These are phyloP conservation scores for Bilobella aurantiaca DNA, from an alignment of 1,140 invertebrate genomes.

Conservation along the genomic window DNA sequence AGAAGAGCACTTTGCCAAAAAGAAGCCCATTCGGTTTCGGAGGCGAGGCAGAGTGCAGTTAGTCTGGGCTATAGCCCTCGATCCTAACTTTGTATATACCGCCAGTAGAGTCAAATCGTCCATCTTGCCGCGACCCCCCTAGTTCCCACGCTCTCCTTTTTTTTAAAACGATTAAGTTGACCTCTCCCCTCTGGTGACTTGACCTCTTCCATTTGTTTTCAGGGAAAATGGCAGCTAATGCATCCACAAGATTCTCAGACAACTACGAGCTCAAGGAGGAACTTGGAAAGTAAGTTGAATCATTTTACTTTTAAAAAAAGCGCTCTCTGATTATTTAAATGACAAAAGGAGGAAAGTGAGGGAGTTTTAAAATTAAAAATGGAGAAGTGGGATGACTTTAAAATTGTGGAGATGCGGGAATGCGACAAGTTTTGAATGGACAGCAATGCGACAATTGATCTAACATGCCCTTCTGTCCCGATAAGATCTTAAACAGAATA, in stretches of 20 bases:
- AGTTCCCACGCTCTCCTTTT: not conserved
- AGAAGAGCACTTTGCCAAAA: conserved; percentile 35
- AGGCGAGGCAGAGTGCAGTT: no score
- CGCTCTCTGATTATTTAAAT: no score
- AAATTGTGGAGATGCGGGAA: not conserved
- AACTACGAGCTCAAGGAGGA: conserved; percentile 99
- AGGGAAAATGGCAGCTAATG: conserved; percentile 26
- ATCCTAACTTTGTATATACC: no score
- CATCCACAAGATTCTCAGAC: conserved; percentile 80
- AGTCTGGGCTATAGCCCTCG: no score
- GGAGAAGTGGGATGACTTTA: not conserved
- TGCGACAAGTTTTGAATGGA: not conserved
- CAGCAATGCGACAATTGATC: conserved; percentile 10
- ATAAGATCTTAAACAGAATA: not conserved
- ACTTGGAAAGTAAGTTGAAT: conserved; percentile 90
- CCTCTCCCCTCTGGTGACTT: not conserved
- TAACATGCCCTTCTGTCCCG: not conserved
- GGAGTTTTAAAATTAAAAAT: no score
- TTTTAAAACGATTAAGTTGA: not conserved
- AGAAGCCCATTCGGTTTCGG: conserved; percentile 39
- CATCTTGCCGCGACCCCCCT: not conserved
- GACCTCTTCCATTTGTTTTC: not conserved
- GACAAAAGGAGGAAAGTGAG: no score
- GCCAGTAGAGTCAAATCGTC: conserved; percentile 39
- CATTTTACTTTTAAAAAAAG: not conserved